Base-by-base conservation (phyloP, 2,797 vertebrate genomes). In the Diceros bicornis region DNA sequence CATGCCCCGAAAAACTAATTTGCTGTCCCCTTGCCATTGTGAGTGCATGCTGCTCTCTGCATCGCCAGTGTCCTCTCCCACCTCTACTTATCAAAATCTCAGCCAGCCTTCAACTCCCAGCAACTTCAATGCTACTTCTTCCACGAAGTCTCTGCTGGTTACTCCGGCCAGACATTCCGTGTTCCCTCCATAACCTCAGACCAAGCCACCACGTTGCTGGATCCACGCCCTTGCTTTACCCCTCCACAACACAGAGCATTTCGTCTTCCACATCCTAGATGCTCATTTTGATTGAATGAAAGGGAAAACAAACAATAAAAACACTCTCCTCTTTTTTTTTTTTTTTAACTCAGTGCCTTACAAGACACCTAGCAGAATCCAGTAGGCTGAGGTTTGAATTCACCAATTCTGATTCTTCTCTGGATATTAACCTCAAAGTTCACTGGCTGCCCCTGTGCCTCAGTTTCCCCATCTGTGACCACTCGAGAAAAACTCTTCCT, bases 391-490 rank as follows among this genome's bases (percentile, higher is more conserved):
- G 17, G n/a, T 89, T 1, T 79, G 23, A 62, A 93, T 50, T 75
- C 4, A 50, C 62, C 61, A 62, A 41, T 81, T 84, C 23, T 32
- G 75, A 83, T 92, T 97, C 72, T 92, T 91, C 37, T 52, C 50
- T 59, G 29, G 44, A 72, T 69, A 32, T 50, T 69, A 85, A 85
- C 10, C n/a, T 89, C 47, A 89, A 91, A 78, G 47, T 93, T 87
- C 87, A 68, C n/a, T 91, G 57, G 7, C 1, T 92, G 25, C 0
- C 16, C 27, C 37, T 0, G 3, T 61, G 81, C 94, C 96, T 97
- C 94, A 82, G 87, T 97, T 94, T 97, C 71, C 55, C 87, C 13
- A 77, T 62, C 68, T 86, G 81, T 66, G 32, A 74, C 29, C 66
- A 82, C 34, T 87, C 18, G 21, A 71, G 62, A 79, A 75, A 77